phyloP scores from a whole-genome alignment of 2,113 vertebrate genomes.

The Aldabrachelys gigantea region DNA sequence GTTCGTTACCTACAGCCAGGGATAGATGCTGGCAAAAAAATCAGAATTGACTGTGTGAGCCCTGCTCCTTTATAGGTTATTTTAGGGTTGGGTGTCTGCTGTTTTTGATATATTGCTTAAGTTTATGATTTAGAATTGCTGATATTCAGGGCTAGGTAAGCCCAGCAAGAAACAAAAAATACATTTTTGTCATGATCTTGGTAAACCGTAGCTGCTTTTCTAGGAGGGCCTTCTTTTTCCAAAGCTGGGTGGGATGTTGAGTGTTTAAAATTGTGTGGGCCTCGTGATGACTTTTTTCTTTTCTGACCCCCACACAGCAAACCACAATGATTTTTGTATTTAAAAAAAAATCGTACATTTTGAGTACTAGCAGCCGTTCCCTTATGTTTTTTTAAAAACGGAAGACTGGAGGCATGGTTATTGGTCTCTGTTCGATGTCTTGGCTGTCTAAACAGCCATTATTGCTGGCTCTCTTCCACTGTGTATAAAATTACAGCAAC shows the following conservation, averaged over 20 bases:
- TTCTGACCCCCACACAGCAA: neutral
- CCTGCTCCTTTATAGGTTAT: neutral
- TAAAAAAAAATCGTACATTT: neutral
- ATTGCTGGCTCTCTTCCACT: neutral
- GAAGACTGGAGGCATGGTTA: neutral
- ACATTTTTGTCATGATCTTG: neutral
- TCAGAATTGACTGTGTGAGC: neutral
- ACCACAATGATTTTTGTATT: neutral
- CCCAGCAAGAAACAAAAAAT: neutral
- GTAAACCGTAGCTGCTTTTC: neutral
- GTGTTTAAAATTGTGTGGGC: neutral
- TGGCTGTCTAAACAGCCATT: neutral
- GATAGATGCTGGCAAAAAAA: neutral
- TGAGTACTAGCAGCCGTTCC: neutral
- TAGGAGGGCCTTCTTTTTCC: neutral
- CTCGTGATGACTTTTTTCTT: neutral
- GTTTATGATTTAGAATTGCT: neutral
- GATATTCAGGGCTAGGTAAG: neutral
- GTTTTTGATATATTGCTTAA: neutral
- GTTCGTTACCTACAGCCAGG: neutral
- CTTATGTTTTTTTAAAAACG: too few relatives aligned
- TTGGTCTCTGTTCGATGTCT: neutral
- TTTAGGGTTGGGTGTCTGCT: neutral
- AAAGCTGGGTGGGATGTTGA: neutral
- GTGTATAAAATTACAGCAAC: neutral